Evolutionary conservation across 1,140 invertebrate genomes (phyloP), one percentile per base, ranked within the genome.

Genomic region (Drosophila orosa): DNA sequence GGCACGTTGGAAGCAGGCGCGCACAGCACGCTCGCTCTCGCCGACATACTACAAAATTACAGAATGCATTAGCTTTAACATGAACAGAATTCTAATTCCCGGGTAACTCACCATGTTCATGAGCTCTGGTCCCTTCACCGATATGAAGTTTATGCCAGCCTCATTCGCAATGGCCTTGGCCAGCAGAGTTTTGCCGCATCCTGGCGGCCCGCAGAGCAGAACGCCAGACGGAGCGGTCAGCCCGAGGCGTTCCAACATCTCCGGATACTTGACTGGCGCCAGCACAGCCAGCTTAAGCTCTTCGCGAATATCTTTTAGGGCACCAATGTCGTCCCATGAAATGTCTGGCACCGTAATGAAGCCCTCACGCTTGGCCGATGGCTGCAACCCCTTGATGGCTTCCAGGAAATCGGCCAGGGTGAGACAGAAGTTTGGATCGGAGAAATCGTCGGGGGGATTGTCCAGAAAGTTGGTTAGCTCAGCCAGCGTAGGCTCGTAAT

Each of bases 301-400:
- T 79, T 98, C 95, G 56, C 98, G 93, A 39, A 99, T 96, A 90
- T 97, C 94, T 33, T 95, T 94, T 10, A 99, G 91, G 1, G 98
- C 98, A 2, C 99, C 99, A 80, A 99, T 95, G 93, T 99, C 98
- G 68, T 98, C 95, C 99, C 99, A 99, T 0, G 97, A 98, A 0
- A 98, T 96, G 94, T 99, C 97, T 12, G 99, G 98, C 19, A 99
- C 97, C 8, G 98, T 99, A 5, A 97, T 97, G 93, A 99, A 99
- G 48, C 99, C 99, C 94, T 99, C 98, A 73, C 98, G 94, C 78
- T 98, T 98, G 0, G 97, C 96, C 47, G 97, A 98, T n/a, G 98
- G 98, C 91, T 97, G 96, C 17, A 98, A 95, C 76, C 95, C 93
- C 84, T 96, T 95, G 9, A 99, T 90, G 22, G 98, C 98, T 75